Conservation (phyloP, 2,797 vertebrate species). For the Taeniopygia guttata region DNA sequence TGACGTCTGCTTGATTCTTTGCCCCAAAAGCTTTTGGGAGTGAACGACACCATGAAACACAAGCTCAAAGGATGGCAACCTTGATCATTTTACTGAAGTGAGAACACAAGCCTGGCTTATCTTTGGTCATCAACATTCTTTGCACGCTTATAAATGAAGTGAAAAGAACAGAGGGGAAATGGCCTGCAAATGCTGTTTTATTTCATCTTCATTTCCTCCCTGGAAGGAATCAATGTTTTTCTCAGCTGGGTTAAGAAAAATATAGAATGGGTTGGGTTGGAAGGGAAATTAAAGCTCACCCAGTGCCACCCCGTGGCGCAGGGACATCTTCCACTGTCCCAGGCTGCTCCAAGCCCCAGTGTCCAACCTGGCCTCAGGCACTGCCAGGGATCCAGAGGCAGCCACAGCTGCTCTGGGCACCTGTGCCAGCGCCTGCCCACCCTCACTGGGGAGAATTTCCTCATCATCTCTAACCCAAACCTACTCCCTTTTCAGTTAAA, state of each 20-base stretch:
- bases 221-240: not conserved
- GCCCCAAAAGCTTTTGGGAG: constrained; percentile 4
- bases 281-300: fast-evolving
- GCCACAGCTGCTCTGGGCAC: not conserved
- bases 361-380: fast-evolving
- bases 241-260: not conserved
- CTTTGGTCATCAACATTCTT: not conserved
- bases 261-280: not conserved
- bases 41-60: not conserved
- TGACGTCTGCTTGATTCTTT: not conserved
- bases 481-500: not conserved
- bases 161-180: not conserved
- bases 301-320: not conserved
- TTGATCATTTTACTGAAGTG: not conserved
- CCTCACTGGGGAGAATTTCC: not conserved
- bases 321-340: not conserved
- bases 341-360: not conserved
- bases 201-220: not conserved
- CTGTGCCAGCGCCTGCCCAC: not conserved
- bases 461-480: not conserved
- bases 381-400: not conserved
- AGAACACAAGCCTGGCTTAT: not conserved
- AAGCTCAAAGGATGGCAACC: not conserved
- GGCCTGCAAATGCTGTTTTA: not conserved
- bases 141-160: not conserved